Evolutionary conservation across 2,113 vertebrate species (phyloP), one percentile per base, ranked within the genome.

Genomic region (Tiliqua scincoides): DNA sequence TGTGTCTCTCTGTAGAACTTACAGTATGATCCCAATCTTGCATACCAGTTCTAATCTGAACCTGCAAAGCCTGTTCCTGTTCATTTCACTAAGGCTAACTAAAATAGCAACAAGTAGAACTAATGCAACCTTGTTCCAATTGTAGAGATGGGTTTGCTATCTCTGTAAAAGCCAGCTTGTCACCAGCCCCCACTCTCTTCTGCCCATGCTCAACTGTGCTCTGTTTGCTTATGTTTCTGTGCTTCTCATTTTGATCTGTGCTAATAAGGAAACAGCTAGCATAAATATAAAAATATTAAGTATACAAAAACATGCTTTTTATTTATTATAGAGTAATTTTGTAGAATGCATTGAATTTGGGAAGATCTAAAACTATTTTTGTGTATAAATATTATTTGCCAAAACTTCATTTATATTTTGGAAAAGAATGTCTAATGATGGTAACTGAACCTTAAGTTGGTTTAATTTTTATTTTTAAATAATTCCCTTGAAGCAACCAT

Each of bases 371-470:
- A 97, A 96, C 96, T 97, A 96, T 97, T 97, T 96, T 96, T 96
- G 95, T 96, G 95, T 96, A 97, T 96, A 97, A 96, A 96, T 96
- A 96, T 97, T 97, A 96, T 97, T 97, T 97, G 96, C 96, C 96
- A 97, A 97, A 97, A 96, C 94, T 97, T 97, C 95, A 95, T 96
- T 96, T 97, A 96, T 97, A 96, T 97, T 97, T 97, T 12, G 92
- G 70, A 95, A 93, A 95, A 95, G 89, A 93, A 94, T 90, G 93
- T 96, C 94, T 96, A 96, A 96, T 93, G 94, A 90, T 96, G 95
- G 95, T 93, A 68, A 95, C 95, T 96, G 93, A 95, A 96, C 93
- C 95, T 96, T 97, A 96, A 95, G 95, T 96, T 97, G 95, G 96
- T 95, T 96, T 97, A 96, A 96, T 95, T 95, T 93, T 95, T 94